These are phyloP conservation scores for Protonemura montana DNA, from an alignment of 2,888 invertebrate species.

Conservation along the genomic window DNA sequence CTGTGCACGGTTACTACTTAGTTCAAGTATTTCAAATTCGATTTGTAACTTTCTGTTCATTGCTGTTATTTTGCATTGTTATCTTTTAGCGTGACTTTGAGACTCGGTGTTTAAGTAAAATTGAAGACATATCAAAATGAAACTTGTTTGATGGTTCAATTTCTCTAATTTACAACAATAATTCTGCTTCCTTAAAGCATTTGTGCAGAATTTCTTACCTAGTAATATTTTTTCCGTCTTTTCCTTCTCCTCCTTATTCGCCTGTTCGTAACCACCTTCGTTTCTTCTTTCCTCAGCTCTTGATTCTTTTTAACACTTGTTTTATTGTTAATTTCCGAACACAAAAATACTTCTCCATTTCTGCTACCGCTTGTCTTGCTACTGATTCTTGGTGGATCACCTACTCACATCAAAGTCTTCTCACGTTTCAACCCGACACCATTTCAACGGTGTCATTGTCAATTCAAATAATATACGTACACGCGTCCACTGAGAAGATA, in stretches of 20 bases:
- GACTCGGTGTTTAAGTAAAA: no score
- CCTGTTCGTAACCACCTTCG: not conserved
- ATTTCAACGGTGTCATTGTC: not conserved
- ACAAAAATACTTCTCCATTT: conserved; percentile 3
- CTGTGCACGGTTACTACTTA: no score
- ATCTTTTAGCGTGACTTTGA: no score
- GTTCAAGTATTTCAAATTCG: no score
- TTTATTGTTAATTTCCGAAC: not conserved
- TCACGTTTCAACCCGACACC: not conserved
- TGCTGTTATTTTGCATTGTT: no score
- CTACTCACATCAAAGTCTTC: not conserved
- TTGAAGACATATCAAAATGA: no score
- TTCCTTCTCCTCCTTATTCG: conserved; percentile 17
- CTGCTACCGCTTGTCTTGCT: not conserved
- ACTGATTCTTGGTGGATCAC: no score
- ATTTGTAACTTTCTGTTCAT: no score
- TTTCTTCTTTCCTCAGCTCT: conserved; percentile 1
- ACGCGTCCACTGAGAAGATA: not conserved
- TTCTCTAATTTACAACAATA: no score
- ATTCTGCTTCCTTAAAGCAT: not conserved
- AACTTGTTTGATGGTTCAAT: no score
- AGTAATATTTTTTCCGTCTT: not conserved
- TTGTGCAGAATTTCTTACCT: conserved; percentile 27
- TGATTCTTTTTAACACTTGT: conserved; percentile 14
- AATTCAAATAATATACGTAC: not conserved